These are phyloP conservation scores for Calliopsis andreniformis DNA, from an alignment of 1,140 invertebrate species.

Conservation along the genomic window DNA sequence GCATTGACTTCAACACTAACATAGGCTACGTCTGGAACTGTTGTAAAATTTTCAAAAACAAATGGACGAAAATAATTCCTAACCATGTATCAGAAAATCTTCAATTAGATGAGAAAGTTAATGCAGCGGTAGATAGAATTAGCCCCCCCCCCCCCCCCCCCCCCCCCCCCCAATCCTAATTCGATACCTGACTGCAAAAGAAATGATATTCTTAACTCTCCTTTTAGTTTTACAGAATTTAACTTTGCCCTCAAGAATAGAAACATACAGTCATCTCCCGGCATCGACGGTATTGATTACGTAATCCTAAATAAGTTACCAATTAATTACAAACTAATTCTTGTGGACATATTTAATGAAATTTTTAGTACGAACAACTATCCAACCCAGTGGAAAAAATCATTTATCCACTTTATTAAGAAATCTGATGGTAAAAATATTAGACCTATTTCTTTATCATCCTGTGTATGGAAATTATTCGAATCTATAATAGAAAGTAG, in stretches of 20 bases:
- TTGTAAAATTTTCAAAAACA: background rate
- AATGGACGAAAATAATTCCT: background rate
- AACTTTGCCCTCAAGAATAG: background rate
- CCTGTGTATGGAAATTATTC: constrained; percentile 5
- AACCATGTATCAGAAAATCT: background rate
- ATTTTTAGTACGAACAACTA: background rate
- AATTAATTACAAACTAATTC: too few relatives aligned
- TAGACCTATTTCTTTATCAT: background rate
- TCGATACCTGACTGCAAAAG: background rate
- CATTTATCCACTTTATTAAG: background rate
- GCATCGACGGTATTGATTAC: too few relatives aligned
- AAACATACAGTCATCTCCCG: too few relatives aligned
- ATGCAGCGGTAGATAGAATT: background rate
- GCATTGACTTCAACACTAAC: background rate
- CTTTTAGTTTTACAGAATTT: too few relatives aligned
- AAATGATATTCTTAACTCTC: background rate
- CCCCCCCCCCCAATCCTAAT: background rate
- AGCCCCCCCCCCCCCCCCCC: too few relatives aligned
- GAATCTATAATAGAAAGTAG: background rate
- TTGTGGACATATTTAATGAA: too few relatives aligned
- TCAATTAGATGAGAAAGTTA: background rate
- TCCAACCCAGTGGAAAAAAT: background rate
- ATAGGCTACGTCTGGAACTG: background rate
- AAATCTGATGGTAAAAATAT: background rate
- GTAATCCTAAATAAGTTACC: too few relatives aligned